These are phyloP conservation scores for Puma concolor DNA, from an alignment of 2,113 vertebrate species.

Conservation along the genomic window DNA sequence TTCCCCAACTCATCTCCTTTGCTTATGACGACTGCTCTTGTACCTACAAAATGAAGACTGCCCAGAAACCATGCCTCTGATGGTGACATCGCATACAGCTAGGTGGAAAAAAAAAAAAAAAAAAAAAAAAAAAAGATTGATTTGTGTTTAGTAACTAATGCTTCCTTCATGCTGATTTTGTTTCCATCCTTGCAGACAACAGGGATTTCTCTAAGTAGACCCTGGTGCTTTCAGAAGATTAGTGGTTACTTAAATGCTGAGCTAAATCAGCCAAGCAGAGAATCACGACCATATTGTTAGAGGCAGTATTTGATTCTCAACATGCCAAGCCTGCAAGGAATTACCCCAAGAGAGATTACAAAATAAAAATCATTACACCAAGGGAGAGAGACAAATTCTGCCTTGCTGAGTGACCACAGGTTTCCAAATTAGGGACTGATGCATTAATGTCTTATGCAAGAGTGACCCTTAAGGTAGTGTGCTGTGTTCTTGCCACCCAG, in stretches of 20 bases:
- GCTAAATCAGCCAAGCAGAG: constrained; percentile 82
- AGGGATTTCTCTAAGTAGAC: constrained; percentile 82
- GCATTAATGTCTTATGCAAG: constrained; percentile 77
- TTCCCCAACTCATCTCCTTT: constrained; percentile 17
- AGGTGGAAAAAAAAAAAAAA: neutral
- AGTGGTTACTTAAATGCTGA: constrained; percentile 82
- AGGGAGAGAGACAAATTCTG: constrained; percentile 12
- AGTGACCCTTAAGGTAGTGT: constrained; percentile 74
- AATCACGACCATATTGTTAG: constrained; percentile 53
- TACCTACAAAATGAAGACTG: constrained; percentile 13
- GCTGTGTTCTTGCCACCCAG: constrained; percentile 58
- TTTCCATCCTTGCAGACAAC: constrained; percentile 79
- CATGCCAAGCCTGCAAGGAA: constrained; percentile 60
- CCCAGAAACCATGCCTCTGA: neutral
- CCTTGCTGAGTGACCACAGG: constrained; percentile 58
- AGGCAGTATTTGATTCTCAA: constrained; percentile 63
- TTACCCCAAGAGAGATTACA: constrained; percentile 68
- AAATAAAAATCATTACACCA: neutral
- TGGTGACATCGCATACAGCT: neutral
- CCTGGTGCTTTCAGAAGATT: constrained; percentile 83
- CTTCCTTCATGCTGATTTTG: constrained; percentile 69
- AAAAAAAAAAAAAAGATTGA: constrained; percentile 56
- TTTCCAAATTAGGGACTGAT: constrained; percentile 73
- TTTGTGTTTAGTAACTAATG: constrained; percentile 78
- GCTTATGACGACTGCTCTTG: neutral